Evolutionary conservation across 2,888 invertebrate genomes (phyloP), one percentile per base, ranked within the genome.

Genomic region (Pollenia amentaria): DNA sequence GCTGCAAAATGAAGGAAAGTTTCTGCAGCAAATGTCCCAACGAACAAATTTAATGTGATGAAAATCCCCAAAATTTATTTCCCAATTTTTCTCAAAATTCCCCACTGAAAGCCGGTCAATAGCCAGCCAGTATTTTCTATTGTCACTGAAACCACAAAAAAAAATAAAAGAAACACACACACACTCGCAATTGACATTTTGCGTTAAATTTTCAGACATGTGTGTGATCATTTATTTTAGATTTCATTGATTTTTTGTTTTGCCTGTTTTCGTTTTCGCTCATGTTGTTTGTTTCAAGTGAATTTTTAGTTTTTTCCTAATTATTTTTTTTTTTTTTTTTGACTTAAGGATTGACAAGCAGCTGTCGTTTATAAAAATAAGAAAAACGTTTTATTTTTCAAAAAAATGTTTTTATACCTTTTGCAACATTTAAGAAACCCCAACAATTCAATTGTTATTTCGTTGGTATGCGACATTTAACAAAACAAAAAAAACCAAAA

Each of bases 121-220:
- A 51, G 62, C 51, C 4, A 21, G 29, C 44, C 38, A 77, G 53
- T 76, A 46, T 7, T 79, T 62, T 82, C 82, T 82, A 62, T 82
- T 82, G 82, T 82, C 67, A 80, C 60, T 29, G 29, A 6, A 29
- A 6, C 29, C 29, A 29, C 29, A 29, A 29, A 29, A 81, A 29
- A 29, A 29, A 29, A 29, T 6, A 29, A 29, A 29, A 29, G 29
- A 29, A 29, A 29, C 29, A 29, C 29, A 29, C 29, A 29, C 29
- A 29, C 29, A 29, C 29, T 6, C 6, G 29, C 62, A 81, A 87
- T 87, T 87, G 87, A 87, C 87, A 84, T 80, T 87, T 84, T 87
- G 84, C 87, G 87, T 84, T 84, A 69, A 84, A 75, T 84, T 84
- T 84, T 84, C 77, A 77, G 73, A 84, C 87, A 87, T 80, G 72